phyloP scores from a whole-genome alignment of 2,888 invertebrate genomes.

The Habroteleia sp. region DNA sequence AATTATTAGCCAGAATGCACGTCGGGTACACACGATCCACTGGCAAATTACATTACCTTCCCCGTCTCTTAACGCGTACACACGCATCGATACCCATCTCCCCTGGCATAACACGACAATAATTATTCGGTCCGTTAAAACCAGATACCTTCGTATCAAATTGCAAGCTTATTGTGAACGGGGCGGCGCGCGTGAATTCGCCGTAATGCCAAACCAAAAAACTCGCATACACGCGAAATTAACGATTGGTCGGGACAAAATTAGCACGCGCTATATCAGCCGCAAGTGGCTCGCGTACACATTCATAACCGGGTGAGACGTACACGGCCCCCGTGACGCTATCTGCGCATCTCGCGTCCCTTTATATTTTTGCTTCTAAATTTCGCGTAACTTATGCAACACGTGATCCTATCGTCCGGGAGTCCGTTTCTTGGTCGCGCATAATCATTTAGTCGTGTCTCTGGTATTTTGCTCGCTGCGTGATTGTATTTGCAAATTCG shows the following conservation, averaged over 20 bases:
- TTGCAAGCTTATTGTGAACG: conserved; percentile 28
- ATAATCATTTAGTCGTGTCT: conserved; percentile 58
- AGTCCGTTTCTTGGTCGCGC: conserved; percentile 44
- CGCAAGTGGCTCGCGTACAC: conserved; percentile 16
- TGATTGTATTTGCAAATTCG: conserved; percentile 62
- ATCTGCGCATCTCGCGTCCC: conserved; percentile 32
- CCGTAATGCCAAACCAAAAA: conserved; percentile 19
- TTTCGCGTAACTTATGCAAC: conserved; percentile 60
- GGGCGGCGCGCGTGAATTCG: conserved; percentile 9
- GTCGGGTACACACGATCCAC: background rate
- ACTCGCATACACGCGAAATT: conserved; percentile 26
- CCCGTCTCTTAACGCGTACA: conserved; percentile 1
- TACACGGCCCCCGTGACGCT: conserved; percentile 23
- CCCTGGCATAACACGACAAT: conserved; percentile 12
- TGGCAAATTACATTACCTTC: conserved; percentile 17
- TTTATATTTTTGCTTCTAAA: conserved; percentile 54
- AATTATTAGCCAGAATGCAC: background rate
- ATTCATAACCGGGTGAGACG: conserved; percentile 39
- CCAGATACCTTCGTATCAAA: conserved; percentile 29
- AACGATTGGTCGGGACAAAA: conserved; percentile 30
- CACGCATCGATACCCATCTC: conserved; percentile 13
- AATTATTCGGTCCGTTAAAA: conserved; percentile 37
- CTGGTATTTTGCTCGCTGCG: conserved; percentile 41
- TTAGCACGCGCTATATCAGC: conserved; percentile 31
- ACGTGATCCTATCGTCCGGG: conserved; percentile 56